Evolutionary conservation across 2,113 vertebrate species (phyloP).

Genomic region (Petrocephalus zakoni): DNA sequence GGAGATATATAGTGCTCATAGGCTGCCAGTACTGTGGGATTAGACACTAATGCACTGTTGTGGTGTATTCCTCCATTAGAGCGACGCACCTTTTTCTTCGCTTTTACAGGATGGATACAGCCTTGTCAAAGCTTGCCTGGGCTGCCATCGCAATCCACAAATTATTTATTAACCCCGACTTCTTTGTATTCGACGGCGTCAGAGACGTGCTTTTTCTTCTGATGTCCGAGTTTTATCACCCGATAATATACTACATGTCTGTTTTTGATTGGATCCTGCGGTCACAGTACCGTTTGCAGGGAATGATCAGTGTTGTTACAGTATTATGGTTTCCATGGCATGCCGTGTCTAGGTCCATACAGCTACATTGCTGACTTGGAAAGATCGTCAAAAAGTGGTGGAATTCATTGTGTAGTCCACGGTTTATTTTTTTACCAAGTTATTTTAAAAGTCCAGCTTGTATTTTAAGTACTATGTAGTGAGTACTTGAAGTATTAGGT

Average conservation of each 20-base stretch:
- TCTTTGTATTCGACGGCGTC: neutral
- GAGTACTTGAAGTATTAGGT: constrained; percentile 17
- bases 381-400: neutral
- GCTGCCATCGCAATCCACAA: neutral
- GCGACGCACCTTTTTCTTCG: neutral
- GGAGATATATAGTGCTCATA: neutral
- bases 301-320: neutral
- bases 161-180: neutral
- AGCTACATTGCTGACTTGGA: neutral
- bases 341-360: neutral
- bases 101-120: neutral
- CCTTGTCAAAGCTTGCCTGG: neutral
- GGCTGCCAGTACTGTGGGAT: neutral
- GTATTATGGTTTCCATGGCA: neutral
- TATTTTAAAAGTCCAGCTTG: constrained; percentile 15
- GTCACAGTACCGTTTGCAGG: neutral
- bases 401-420: neutral
- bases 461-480: constrained; percentile 13
- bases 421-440: neutral
- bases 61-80: no score
- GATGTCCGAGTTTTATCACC: neutral
- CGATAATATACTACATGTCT: neutral
- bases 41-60: neutral
- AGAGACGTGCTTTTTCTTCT: neutral
- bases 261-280: neutral